These are phyloP conservation scores for Leptinotarsa rubiginosa DNA, from an alignment of 2,888 invertebrate species.

Conservation along the genomic window DNA sequence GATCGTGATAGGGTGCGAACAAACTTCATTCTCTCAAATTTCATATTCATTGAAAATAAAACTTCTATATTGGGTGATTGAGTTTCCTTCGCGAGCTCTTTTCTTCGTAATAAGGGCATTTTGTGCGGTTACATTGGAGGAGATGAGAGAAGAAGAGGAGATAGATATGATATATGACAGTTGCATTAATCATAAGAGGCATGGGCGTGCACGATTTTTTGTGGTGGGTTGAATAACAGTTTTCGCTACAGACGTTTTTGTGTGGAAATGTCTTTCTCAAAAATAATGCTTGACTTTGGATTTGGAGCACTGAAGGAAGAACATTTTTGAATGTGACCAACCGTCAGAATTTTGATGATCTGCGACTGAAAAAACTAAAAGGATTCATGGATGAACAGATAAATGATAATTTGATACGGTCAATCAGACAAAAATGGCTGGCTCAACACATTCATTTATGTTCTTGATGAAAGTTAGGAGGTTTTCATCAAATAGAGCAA, in stretches of 20 bases:
- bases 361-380: no score
- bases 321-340: no score
- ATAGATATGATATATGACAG: slow-evolving; percentile 25
- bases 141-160: slow-evolving; percentile 8
- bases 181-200: slow-evolving; percentile 11
- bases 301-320: no score
- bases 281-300: no score
- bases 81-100: slow-evolving; percentile 38
- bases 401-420: no score
- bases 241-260: neutral
- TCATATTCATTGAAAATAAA: slow-evolving; percentile 54
- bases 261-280: neutral
- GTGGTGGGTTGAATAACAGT: neutral
- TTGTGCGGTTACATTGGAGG: slow-evolving; percentile 25
- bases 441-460: no score
- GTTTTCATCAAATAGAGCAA: no score
- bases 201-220: neutral
- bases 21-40: slow-evolving; percentile 48
- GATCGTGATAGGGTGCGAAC: slow-evolving; percentile 44
- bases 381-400: no score
- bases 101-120: slow-evolving; percentile 42
- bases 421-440: no score
- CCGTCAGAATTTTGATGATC: no score
- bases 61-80: slow-evolving; percentile 43
- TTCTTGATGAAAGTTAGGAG: no score